phyloP scores from a whole-genome alignment of 2,797 vertebrate genomes.

The Scarus forsteni region DNA sequence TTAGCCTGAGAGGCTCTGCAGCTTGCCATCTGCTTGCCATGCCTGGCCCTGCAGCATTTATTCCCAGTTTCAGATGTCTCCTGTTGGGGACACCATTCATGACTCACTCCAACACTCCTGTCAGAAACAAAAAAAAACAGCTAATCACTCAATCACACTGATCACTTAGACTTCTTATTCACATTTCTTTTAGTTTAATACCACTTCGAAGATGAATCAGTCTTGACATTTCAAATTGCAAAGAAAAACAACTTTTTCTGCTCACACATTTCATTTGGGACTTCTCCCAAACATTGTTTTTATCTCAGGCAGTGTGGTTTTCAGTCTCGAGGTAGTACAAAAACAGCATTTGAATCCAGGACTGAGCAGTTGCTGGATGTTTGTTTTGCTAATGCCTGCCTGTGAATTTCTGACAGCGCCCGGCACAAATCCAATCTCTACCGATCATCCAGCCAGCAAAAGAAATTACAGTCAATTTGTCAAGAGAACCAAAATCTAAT shows the following conservation, averaged over 20 bases:
- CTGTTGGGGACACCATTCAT: slow-evolving; percentile 54
- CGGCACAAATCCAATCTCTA: slow-evolving; percentile 70
- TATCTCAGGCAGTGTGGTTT: slow-evolving; percentile 28
- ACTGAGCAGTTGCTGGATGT: slow-evolving; percentile 45
- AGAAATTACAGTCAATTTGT: slow-evolving; percentile 74
- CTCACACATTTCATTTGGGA: slow-evolving; percentile 15
- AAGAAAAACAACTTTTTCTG: not conserved
- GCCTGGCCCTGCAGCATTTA: slow-evolving; percentile 54
- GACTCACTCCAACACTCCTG: slow-evolving; percentile 36
- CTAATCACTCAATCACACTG: slow-evolving; percentile 14
- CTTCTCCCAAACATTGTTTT: slow-evolving; percentile 12
- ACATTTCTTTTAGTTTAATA: slow-evolving; percentile 3
- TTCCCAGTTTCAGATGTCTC: slow-evolving; percentile 59
- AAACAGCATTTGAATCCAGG: slow-evolving; percentile 36
- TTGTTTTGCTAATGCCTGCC: slow-evolving; percentile 57
- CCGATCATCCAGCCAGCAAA: slow-evolving; percentile 67
- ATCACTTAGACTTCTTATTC: slow-evolving; percentile 21
- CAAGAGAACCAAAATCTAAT: slow-evolving; percentile 77
- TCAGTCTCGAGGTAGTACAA: slow-evolving; percentile 30
- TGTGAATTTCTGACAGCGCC: slow-evolving; percentile 50
- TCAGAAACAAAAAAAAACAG: slow-evolving; percentile 22
- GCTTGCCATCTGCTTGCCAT: slow-evolving; percentile 78
- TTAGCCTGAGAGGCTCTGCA: slow-evolving; percentile 68
- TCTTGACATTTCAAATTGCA: slow-evolving; percentile 28
- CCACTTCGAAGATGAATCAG: slow-evolving; percentile 7